Evolutionary conservation across 2,797 vertebrate species (phyloP), one percentile per base, ranked within the genome.

Genomic region (Oceanodroma leucorhoa): DNA sequence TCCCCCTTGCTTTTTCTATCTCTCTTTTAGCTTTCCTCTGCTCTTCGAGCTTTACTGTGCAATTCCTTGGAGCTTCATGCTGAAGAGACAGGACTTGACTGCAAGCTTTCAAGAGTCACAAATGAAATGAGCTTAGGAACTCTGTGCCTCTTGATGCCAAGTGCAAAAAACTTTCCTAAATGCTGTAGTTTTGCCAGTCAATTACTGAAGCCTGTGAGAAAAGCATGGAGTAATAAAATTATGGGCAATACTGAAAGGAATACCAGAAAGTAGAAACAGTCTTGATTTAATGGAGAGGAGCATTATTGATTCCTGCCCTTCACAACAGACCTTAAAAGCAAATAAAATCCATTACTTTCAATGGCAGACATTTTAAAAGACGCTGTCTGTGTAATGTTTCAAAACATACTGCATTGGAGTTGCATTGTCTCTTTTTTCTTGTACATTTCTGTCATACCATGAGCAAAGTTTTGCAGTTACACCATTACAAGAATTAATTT

Each of bases 31-130:
- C 18, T 86, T 94, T 94, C 34, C 21, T 94, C 62, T 94, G 77
- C 60, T 94, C 82, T 95, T 87, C 14, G 10, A 82, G 69, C 57
- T 95, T 97, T 95, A 75, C 78, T 93, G 48, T 90, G 40, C 17
- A 96, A 89, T 97, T 97, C 96, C 96, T 97, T 95, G 61, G 96
- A 96, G 97, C 60, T 94, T 97, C 65, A 54, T 43, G 27, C 41
- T 92, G 50, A 95, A 96, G 77, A 96, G 72, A 73, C 61, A 86
- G 86, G 93, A 94, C 65, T 97, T 96, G 73, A 93, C 91, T 96
- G 76, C 29, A 94, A 95, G 71, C 26, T 96, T 97, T 97, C 83
- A 96, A 96, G 94, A 97, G 89, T 91, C 71, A 96, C 72, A 96
- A 96, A 94, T 88, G 40, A 95, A 97, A 94, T 75, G 16, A 94